phyloP scores from a whole-genome alignment of 2,797 vertebrate genomes.

The Pogonophryne albipinna region DNA sequence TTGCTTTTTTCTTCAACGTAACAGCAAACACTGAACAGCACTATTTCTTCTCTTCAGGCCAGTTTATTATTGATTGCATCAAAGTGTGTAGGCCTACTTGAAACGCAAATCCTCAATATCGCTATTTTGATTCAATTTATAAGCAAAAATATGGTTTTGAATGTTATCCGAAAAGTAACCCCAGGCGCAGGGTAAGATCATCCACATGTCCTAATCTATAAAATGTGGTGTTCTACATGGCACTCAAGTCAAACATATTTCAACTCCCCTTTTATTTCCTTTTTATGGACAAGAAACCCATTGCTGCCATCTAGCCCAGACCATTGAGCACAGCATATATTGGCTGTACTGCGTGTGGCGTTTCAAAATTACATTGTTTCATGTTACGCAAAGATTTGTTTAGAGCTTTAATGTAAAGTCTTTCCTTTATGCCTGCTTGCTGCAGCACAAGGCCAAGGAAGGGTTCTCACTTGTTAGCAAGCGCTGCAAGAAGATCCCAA shows the following conservation, averaged over 20 bases:
- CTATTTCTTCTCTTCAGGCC: neutral
- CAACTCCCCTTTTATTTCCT: neutral
- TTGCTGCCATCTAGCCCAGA: constrained; percentile 20
- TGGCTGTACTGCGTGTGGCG: neutral
- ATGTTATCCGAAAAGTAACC: neutral
- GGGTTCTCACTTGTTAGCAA: constrained; percentile 42
- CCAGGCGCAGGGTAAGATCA: neutral
- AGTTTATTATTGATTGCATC: neutral
- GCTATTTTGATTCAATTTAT: neutral
- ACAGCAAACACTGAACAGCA: neutral
- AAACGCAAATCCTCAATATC: neutral
- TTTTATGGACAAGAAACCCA: constrained; percentile 7
- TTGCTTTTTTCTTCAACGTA: neutral
- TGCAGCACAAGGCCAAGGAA: constrained; percentile 25
- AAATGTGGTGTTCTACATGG: neutral
- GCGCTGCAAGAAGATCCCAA: constrained; percentile 42
- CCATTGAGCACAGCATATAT: neutral
- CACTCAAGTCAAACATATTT: neutral
- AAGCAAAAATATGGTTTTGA: neutral
- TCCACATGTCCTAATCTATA: neutral
- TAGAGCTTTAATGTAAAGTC: constrained; percentile 48
- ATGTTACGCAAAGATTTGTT: constrained; percentile 50
- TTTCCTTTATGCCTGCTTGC: constrained; percentile 27
- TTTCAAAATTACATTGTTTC: constrained; percentile 31
- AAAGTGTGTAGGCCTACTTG: neutral